Evolutionary conservation across 53 echinoderm and acorn worm genomes (phyloP).

Genomic region (Holothuria leucospilota): DNA sequence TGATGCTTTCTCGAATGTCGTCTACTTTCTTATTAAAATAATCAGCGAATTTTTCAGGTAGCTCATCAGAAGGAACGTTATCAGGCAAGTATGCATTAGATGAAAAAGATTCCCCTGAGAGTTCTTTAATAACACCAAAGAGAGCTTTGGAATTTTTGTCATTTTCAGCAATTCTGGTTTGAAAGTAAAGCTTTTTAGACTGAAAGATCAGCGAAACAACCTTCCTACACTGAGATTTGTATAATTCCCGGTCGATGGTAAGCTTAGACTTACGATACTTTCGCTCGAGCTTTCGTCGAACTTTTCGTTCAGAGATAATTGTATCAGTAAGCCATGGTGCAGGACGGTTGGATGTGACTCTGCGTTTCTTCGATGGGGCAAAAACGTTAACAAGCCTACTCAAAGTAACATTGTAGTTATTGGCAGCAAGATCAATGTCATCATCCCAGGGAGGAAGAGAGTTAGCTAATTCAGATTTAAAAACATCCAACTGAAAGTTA

Average conservation of each 20-base stretch:
- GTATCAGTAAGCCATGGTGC: constrained; percentile 1
- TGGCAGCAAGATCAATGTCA: background rate
- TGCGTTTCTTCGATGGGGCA: background rate
- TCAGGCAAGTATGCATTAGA: background rate
- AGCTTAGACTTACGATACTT: constrained; percentile 10
- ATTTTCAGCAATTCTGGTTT: background rate
- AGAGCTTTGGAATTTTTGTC: constrained; percentile 8
- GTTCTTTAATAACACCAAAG: constrained; percentile 7
- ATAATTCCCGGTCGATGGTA: constrained; percentile 22
- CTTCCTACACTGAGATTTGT: constrained; percentile 27
- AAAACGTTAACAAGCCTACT: background rate
- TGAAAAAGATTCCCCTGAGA: background rate
- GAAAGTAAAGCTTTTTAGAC: background rate
- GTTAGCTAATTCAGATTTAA: constrained; percentile 20
- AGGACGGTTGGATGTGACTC: background rate
- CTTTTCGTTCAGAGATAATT: constrained; percentile 13
- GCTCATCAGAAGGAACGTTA: background rate
- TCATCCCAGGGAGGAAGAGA: constrained; percentile 10
- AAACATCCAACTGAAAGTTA: constrained; percentile 32
- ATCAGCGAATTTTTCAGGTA: background rate
- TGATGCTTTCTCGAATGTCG: constrained; percentile 7
- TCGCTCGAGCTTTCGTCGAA: background rate
- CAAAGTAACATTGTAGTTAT: background rate
- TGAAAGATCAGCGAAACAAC: constrained; percentile 2
- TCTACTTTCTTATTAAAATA: constrained; percentile 3